Base-by-base conservation (phyloP, 2,113 vertebrate genomes). In the Pseudorhombus dupliciocellatus region DNA sequence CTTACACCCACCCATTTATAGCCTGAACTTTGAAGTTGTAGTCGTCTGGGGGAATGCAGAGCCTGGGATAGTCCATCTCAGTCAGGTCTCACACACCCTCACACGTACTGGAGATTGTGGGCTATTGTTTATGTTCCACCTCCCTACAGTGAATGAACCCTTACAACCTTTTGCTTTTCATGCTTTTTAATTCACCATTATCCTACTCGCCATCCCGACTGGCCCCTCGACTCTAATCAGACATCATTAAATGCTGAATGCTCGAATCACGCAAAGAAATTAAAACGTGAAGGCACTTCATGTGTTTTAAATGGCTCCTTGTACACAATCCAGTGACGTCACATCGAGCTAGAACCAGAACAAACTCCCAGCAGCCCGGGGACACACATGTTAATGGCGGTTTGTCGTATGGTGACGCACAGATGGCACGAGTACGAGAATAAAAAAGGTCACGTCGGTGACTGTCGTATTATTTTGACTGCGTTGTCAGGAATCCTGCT, bases 61-160 rank as follows among this genome's bases (percentile, higher is more conserved):
- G 79, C 83, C 85, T 88, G 87, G 83, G 85, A 90, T 74, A 81
- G 65, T 80, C 55, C 14, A 46, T 50, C 46, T 10, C 67, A 55
- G 50, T 46, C 28, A 5, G 56, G 53, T 81, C 81, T 24, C 86
- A 81, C 64, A 57, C 70, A 77, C 58, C 75, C 61, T 50, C 55
- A 42, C 83, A 81, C 71, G 53, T 62, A 73, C 55, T 71, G 4
- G 75, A 30, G 5, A 26, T 4, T 7, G n/a, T 64, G n/a, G 59
- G 25, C 53, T 71, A 26, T 20, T 66, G 60, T 42, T 44, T 52
- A 48, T 53, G 58, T 59, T 31, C 61, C 34, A 22, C 34, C 18
- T 67, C 25, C 42, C 1, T 6, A 26, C 31, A 42, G 62, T 28
- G 51, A 21, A 21, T 60, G 37, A 12, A 26, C 22, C 5, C 28